Evolutionary conservation across 2,888 invertebrate genomes (phyloP), one percentile per base, ranked within the genome.

Genomic region (Choreutis nemorana): DNA sequence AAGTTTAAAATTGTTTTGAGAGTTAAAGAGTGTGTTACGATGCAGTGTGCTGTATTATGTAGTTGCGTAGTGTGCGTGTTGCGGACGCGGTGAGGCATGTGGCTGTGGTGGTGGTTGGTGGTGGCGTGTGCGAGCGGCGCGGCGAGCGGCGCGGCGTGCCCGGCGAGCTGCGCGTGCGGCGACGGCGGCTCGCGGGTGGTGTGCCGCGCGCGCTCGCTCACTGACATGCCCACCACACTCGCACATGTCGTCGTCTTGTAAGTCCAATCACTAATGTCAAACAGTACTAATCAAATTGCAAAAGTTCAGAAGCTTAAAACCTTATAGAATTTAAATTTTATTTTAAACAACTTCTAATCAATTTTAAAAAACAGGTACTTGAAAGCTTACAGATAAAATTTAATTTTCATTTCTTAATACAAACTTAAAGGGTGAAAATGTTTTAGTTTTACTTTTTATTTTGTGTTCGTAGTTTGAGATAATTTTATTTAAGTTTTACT

Each of bases 191-290:
- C 57, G 32, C 50, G 58, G 35, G 48, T 66, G 20, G 39, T 43
- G 22, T 70, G 70, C 48, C 63, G 67, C 42, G 52, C 42, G 34
- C 61, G 54, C 28, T 58, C 47, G 18, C 56, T 68, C 38, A 47
- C 41, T 27, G 45, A 43, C 29, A 44, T 68, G 50, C 70, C 71
- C 44, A 57, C 64, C 43, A 54, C 70, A 36, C 56, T 53, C 39
- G 50, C 48, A 14, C 44, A 49, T 23, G 45, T 68, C 22, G 39
- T 59, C 10, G 41, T 43, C 8, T 44, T 70, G 70, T 71, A 28
- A 65, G 70, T 61, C 14, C 5, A 9, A 11, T 21, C 21, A 7
- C 21, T 21, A 21, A n/a, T 21, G n/a, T n/a, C n/a, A n/a, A n/a
- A n/a, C n/a, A n/a, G n/a, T n/a, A n/a, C n/a, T n/a, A n/a, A n/a